Percentiles rank a stretch among this genome's conserved stretches.
Conservation (phyloP, 2,888 invertebrate species). For the Creontiades dilutus region DNA sequence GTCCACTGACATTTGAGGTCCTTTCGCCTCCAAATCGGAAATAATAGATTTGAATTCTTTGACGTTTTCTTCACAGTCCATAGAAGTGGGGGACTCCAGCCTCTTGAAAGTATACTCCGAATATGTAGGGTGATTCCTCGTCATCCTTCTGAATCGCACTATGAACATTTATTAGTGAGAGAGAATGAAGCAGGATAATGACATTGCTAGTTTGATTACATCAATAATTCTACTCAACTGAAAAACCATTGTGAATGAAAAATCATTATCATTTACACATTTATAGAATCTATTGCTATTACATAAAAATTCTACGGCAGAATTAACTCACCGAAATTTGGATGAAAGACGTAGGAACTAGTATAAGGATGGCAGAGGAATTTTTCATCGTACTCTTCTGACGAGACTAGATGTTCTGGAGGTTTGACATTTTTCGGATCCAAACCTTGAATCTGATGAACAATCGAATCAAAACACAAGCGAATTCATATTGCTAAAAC, state of each 20-base stretch:
- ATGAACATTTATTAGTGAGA: background rate
- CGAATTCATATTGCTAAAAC: no score
- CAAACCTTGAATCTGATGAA: slow-evolving; percentile 53
- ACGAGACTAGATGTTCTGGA: slow-evolving; percentile 62
- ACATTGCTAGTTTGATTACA: no score
- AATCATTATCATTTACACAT: no score
- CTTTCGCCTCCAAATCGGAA: slow-evolving; percentile 6
- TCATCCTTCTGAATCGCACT: slow-evolving; percentile 62
- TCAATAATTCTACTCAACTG: background rate
- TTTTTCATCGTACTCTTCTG: slow-evolving; percentile 62
- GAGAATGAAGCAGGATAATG: background rate
- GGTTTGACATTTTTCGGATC: slow-evolving; percentile 53
- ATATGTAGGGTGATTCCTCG: slow-evolving; percentile 58
- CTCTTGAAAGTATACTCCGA: slow-evolving; percentile 62
- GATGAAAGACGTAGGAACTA: slow-evolving; percentile 66
- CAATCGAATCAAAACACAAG: background rate
- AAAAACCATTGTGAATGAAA: background rate
- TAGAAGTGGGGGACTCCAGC: background rate
- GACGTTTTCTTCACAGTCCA: background rate
- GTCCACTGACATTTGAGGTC: background rate
- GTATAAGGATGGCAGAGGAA: slow-evolving; percentile 60
- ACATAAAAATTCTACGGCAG: no score
- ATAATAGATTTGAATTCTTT: slow-evolving; percentile 49
- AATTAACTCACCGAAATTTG: slow-evolving; percentile 61
- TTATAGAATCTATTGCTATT: no score